A percentile compares a stretch with the other conserved stretches of the same genome.
Conservation (phyloP, 2,888 invertebrate species). For the Gymnoscelis rufifasciata region DNA sequence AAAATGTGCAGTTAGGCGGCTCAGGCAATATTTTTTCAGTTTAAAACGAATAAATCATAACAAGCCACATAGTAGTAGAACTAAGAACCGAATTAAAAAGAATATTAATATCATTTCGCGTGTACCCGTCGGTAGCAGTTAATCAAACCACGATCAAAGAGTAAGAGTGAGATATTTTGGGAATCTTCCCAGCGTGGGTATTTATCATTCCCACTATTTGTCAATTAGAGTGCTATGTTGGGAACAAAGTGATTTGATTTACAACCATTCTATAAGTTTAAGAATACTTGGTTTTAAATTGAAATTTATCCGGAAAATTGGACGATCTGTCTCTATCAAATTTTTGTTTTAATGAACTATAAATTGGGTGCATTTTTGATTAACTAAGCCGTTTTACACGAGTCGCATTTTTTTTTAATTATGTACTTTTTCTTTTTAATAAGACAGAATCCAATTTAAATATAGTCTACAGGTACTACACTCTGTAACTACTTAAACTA, state of each 20-base stretch:
- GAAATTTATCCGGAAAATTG: conserved; percentile 21
- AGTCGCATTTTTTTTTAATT: too few relatives aligned
- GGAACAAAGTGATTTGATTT: conserved; percentile 71
- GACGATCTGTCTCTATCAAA: conserved; percentile 3
- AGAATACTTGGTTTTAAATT: conserved; percentile 19
- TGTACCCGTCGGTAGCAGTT: conserved; percentile 60
- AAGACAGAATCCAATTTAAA: too few relatives aligned
- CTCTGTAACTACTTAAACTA: too few relatives aligned
- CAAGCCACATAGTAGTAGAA: conserved; percentile 53
- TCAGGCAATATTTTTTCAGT: conserved; percentile 39
- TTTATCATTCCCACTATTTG: conserved; percentile 78
- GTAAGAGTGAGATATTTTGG: conserved; percentile 52
- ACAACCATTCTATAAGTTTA: conserved; percentile 45
- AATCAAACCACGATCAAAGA: conserved; percentile 75
- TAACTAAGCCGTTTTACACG: too few relatives aligned
- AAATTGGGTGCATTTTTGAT: conserved; percentile 1
- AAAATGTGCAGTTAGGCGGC: conserved; percentile 36
- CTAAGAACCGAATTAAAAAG: conserved; percentile 61
- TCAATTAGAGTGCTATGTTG: conserved; percentile 76
- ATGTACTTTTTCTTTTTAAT: too few relatives aligned
- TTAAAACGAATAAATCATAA: conserved; percentile 49
- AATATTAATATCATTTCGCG: conserved; percentile 73
- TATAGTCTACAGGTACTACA: too few relatives aligned
- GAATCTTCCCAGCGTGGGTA: conserved; percentile 68
- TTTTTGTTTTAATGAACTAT: conserved; percentile 6